These are phyloP conservation scores for Tenthredo scrophulariae DNA, from an alignment of 2,888 invertebrate genomes.

Conservation along the genomic window DNA sequence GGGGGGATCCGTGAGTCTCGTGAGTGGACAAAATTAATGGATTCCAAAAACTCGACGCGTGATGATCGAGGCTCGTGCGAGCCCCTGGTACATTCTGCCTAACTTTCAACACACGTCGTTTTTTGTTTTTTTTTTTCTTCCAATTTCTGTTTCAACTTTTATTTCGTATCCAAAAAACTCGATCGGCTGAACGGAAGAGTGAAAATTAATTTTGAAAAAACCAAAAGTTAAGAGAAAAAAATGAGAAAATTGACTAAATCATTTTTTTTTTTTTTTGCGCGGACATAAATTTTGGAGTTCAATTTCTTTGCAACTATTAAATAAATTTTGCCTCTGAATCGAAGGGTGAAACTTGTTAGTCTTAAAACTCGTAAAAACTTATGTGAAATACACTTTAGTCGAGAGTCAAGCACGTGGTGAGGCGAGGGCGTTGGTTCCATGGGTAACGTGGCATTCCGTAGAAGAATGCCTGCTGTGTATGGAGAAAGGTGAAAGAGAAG, in stretches of 20 bases:
- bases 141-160: background rate
- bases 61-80: slow-evolving; percentile 44
- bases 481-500: slow-evolving; percentile 1
- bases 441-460: slow-evolving; percentile 27
- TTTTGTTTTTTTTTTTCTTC: background rate
- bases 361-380: background rate
- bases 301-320: background rate
- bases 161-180: background rate
- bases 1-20: background rate
- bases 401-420: slow-evolving; percentile 32
- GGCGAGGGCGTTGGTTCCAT: slow-evolving; percentile 43
- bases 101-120: background rate
- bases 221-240: background rate
- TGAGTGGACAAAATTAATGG: slow-evolving; percentile 44
- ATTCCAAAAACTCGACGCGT: slow-evolving; percentile 44
- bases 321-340: background rate
- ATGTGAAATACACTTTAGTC: background rate
- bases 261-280: background rate
- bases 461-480: slow-evolving; percentile 26
- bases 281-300: background rate
- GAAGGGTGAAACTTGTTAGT: background rate
- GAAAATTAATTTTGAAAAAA: background rate
- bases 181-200: background rate
- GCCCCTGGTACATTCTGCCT: background rate
- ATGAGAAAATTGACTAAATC: background rate